Evolutionary conservation across 2,797 vertebrate species (phyloP).

Genomic region (Mastacembelus armatus): DNA sequence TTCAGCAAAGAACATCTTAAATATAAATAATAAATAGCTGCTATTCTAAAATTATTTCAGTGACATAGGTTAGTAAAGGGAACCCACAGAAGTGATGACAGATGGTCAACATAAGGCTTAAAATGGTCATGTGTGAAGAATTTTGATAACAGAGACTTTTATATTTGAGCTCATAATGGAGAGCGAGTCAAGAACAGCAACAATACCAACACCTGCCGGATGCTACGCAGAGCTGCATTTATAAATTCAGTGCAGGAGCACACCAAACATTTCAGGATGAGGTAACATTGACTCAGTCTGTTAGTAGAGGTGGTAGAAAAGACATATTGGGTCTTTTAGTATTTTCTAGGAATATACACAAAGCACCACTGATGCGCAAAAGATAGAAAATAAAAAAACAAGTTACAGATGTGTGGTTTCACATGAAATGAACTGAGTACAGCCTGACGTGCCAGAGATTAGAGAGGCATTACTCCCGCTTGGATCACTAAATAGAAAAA

Average conservation of each 20-base stretch:
- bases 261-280: neutral
- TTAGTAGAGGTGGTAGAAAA: neutral
- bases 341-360: neutral
- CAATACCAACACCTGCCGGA: constrained; percentile 52
- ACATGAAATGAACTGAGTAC: neutral
- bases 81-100: constrained; percentile 18
- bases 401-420: neutral
- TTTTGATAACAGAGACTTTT: neutral
- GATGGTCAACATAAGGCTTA: constrained; percentile 25
- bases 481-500: constrained; percentile 14
- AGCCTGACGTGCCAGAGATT: neutral
- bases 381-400: neutral
- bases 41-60: neutral
- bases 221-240: constrained; percentile 11
- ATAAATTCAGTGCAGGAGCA: neutral
- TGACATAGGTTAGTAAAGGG: neutral
- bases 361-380: constrained; percentile 9
- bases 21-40: neutral
- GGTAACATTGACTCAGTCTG: neutral
- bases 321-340: neutral
- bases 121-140: neutral
- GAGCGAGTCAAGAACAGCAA: neutral
- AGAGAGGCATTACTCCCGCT: neutral
- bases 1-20: neutral
- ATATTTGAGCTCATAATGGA: neutral